Conservation (phyloP, 2,888 invertebrate genomes). For the Lydus trimaculatus region DNA sequence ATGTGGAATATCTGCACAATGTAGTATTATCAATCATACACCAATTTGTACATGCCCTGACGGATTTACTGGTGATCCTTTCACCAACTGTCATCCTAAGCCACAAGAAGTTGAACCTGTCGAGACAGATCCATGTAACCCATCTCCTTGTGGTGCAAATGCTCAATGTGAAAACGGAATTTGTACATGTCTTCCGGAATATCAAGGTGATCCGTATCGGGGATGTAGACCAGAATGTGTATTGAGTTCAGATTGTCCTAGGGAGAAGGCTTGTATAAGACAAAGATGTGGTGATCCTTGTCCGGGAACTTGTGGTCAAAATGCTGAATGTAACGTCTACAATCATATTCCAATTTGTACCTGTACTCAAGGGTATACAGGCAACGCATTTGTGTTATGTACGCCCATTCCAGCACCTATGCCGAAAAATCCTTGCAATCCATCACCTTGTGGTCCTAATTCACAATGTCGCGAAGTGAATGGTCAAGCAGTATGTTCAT, state of each 20-base stretch:
- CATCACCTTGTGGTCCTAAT: conserved; percentile 72
- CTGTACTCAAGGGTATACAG: conserved; percentile 70
- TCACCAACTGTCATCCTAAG: conserved; percentile 47
- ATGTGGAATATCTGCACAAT: conserved; percentile 77
- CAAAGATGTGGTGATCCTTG: conserved; percentile 75
- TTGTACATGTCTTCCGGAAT: conserved; percentile 67
- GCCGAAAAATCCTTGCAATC: conserved; percentile 66
- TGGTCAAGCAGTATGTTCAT: conserved; percentile 70
- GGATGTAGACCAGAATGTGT: conserved; percentile 75
- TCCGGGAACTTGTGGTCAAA: conserved; percentile 70
- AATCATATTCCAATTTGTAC: conserved; percentile 75
- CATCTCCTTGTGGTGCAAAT: conserved; percentile 75
- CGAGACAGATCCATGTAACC: conserved; percentile 72
- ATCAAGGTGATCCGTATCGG: conserved; percentile 70
- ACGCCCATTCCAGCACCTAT: conserved; percentile 45
- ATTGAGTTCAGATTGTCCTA: conserved; percentile 68
- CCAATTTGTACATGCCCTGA: conserved; percentile 74
- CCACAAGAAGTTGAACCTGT: conserved; percentile 37
- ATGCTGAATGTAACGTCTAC: conserved; percentile 72
- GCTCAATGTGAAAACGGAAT: conserved; percentile 70
- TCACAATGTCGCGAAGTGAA: conserved; percentile 66
- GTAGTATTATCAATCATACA: conserved; percentile 78
- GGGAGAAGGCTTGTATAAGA: conserved; percentile 68
- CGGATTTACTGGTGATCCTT: conserved; percentile 67
- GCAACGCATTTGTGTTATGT: conserved; percentile 59